Evolutionary conservation across 2,797 vertebrate species (phyloP), one percentile per base, ranked within the genome.

Genomic region (Echeneis naucrates): DNA sequence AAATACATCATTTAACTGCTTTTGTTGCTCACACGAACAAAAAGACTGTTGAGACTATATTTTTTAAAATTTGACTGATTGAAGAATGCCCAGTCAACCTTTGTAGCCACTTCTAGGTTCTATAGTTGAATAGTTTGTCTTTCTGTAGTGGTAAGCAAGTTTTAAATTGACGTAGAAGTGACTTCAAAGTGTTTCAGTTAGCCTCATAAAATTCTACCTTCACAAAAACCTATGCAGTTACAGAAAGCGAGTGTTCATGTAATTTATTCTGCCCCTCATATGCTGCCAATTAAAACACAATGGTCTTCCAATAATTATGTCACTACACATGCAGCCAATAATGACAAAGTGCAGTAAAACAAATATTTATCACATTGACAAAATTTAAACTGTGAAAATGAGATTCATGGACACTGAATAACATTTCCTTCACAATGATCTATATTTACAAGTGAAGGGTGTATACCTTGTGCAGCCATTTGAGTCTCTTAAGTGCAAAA

Each of bases 281-380:
- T 27, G 16, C 27, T 17, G 14, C 48, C 10, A 9, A 50, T 45
- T 37, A 21, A 45, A 61, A 37, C 7, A 17, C 19, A 27, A 5
- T 37, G 23, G 16, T 17, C 23, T 57, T 32, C 4, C 9, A 35
- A 21, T 21, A 26, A 42, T 54, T 50, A 30, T 3, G 30, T 30
- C 30, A 30, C 30, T 50, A 55, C 6, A 45, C 30, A 4, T 35
- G 37, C 21, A 61, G 8, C 16, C 52, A 19, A 68, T 9, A 3
- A 35, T 10, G 1, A 32, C 47, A 65, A 77, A 64, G 3, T 5
- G 70, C 27, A 69, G 12, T 64, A 65, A 55, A 76, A 72, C 23
- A 26, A 72, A 50, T 56, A 56, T 75, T 67, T 74, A 84, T 90
- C 84, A 76, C 26, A 81, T 55, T 79, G 82, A 63, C 80, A 86